These are phyloP conservation scores for Euphonia xanthogaster DNA, from an alignment of 2,797 vertebrate genomes.

Conservation along the genomic window DNA sequence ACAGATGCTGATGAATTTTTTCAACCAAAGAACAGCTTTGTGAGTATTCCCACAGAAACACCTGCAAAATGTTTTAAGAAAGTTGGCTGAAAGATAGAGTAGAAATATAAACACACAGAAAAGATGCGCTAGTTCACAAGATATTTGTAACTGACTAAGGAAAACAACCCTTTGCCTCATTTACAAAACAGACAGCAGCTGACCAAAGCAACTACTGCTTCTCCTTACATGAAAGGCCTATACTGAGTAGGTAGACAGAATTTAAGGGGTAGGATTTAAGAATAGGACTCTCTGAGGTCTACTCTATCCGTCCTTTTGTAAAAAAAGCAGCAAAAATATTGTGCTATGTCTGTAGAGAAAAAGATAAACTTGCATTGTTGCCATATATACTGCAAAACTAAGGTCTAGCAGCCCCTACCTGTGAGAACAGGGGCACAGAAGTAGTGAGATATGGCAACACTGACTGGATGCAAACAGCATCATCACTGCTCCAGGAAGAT, in stretches of 20 bases:
- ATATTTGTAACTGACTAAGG: neutral
- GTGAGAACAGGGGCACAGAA: neutral
- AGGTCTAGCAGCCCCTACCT: neutral
- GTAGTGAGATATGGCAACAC: neutral
- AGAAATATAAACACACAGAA: neutral
- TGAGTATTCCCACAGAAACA: neutral
- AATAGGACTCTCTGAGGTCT: neutral
- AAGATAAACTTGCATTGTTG: neutral
- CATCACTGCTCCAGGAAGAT: neutral
- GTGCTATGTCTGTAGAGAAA: neutral
- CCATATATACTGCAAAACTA: neutral
- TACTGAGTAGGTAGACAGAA: neutral
- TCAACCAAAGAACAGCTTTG: neutral
- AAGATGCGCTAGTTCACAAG: neutral
- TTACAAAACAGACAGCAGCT: neutral
- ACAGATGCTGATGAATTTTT: neutral
- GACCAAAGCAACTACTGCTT: neutral
- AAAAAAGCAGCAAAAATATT: neutral
- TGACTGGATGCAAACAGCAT: neutral
- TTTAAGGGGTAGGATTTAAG: neutral
- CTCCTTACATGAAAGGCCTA: neutral
- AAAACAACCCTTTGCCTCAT: neutral
- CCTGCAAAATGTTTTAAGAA: neutral
- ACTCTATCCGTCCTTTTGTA: neutral
- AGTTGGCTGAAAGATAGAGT: neutral